Evolutionary conservation across 1,140 invertebrate species (phyloP), one percentile per base, ranked within the genome.

Genomic region (Notospermus geniculatus): DNA sequence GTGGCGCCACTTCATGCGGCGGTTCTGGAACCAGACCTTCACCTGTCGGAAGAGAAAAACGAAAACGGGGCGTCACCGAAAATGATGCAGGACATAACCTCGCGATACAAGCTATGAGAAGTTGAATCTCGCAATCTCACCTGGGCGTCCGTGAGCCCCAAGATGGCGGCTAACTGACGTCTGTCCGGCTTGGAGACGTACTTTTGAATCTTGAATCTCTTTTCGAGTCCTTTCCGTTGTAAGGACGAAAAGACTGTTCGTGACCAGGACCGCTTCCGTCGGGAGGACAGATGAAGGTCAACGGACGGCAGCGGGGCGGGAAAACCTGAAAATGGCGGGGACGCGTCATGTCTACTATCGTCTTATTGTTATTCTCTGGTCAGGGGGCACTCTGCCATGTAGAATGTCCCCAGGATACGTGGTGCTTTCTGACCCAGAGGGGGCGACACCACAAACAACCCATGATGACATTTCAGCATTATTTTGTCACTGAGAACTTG

Each of bases 141-240:
- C 84, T 88, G 86, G 32, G 87, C 87, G 74, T 98, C 95, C 71
- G 95, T 97, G 0, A 98, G 85, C 23, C 94, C 95, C 41, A 98
- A 84, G 79, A 95, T 93, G 76, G 95, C 93, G 0, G 95, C 95
- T 29, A 98, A 82, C 75, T 97, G 96, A 81, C 96, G 92, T 73
- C 95, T 86, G 80, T 98, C 95, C 0, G 94, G 94, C 80, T 98
- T 98, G 61, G 92, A 95, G 73, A 98, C 97, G 80, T 98, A 98
- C 80, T 97, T 97, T 81, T 98, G 95, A n/a, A 95, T 86, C 78
- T 95, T 92, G 81, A 97, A 98, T 70, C 93, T 82, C 68, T 94
- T 91, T 82, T 98, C 95, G 55, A 98, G 83, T 0, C 95, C 95
- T 69, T 95, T 93, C 55, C 95, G 83, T 75, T 98, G 95, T 0